These are phyloP conservation scores for Megastigmus dorsalis DNA, from an alignment of 2,888 invertebrate genomes.

Conservation along the genomic window DNA sequence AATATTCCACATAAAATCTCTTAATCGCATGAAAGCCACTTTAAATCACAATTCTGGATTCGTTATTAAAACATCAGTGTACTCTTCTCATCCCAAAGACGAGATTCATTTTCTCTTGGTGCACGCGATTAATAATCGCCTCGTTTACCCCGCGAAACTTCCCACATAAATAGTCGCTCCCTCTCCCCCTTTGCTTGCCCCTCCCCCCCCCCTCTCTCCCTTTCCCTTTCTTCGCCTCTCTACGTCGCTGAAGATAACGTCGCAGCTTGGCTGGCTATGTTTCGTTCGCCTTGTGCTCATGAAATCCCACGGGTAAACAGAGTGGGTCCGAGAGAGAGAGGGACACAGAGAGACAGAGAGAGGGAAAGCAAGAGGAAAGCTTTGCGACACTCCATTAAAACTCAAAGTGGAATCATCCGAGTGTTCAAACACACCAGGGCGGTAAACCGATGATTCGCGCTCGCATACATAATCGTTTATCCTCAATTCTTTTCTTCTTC, in stretches of 20 bases:
- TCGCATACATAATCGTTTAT: no score
- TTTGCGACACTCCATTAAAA: slow-evolving; percentile 43
- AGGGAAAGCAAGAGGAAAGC: background rate
- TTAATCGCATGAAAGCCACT: no score
- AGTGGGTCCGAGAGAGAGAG: background rate
- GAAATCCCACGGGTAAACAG: slow-evolving; percentile 51
- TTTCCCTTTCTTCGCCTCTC: no score
- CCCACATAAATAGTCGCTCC: slow-evolving; percentile 36
- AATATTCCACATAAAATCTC: no score
- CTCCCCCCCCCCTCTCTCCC: background rate
- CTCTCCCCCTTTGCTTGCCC: background rate
- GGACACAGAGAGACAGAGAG: background rate
- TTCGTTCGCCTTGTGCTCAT: slow-evolving; percentile 24
- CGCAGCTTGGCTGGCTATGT: slow-evolving; percentile 1
- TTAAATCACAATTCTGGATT: no score
- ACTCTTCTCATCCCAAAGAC: background rate
- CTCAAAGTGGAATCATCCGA: no score
- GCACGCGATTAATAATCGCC: slow-evolving; percentile 42
- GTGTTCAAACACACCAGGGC: no score
- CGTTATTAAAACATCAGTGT: slow-evolving; percentile 33
- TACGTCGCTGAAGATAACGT: slow-evolving; percentile 45
- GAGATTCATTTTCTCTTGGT: slow-evolving; percentile 39
- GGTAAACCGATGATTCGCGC: no score
- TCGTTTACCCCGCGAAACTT: slow-evolving; percentile 44
- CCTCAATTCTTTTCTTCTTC: no score